Percentiles rank a stretch among this genome's conserved stretches.
Conservation (phyloP, 2,888 invertebrate genomes). For the Caenorhabditis sp. region DNA sequence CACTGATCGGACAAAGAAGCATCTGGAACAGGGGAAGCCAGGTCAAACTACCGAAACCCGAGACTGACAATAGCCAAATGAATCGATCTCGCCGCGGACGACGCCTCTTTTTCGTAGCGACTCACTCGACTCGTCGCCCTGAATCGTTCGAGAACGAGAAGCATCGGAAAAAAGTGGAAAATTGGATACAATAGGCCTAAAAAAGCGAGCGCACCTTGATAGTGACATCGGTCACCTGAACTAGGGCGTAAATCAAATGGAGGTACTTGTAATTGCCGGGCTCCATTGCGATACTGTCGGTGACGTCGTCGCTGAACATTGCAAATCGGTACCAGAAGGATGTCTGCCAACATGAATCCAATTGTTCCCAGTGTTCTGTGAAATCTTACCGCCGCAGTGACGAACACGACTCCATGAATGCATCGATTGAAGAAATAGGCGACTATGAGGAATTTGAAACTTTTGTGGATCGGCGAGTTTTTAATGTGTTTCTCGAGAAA, state of each 20-base stretch:
- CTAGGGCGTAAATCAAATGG: not conserved
- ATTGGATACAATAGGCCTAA: no score
- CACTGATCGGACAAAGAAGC: not conserved
- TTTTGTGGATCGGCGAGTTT: not conserved
- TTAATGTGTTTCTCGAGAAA: not conserved
- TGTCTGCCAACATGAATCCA: no score
- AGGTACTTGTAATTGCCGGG: not conserved
- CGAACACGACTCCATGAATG: not conserved
- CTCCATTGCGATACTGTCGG: no score
- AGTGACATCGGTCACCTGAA: not conserved
- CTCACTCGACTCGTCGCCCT: not conserved
- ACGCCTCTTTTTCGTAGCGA: not conserved
- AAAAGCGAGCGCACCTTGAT: no score
- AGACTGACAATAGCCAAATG: not conserved
- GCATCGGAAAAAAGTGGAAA: no score
- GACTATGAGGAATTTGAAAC: not conserved
- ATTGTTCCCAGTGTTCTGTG: no score
- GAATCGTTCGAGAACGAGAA: not conserved
- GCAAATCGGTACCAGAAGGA: no score
- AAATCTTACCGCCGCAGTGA: not conserved
- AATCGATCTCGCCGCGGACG: not conserved
- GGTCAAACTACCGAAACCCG: no score
- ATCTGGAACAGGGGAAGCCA: not conserved
- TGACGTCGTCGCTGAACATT: no score
- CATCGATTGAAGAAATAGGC: not conserved